Evolutionary conservation across 2,113 vertebrate species (phyloP), one percentile per base, ranked within the genome.

Genomic region (Tachysurus vachellii): DNA sequence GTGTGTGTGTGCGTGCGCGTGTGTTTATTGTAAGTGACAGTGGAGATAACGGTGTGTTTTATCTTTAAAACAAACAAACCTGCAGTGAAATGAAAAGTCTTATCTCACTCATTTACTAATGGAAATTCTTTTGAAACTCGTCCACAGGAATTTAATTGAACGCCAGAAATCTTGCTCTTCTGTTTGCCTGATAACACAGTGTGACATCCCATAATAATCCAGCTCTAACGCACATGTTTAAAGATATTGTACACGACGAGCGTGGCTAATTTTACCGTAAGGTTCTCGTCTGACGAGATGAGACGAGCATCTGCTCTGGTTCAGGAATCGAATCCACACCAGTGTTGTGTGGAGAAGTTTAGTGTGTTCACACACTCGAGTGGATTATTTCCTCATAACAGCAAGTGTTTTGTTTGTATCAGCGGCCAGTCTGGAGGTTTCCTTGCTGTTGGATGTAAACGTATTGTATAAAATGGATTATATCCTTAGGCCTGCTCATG

Each of bases 21-120:
- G 80, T 64, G 36, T n/a, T 12, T 64, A 13, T 28, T 53, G 44
- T 31, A 28, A 26, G 62, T 54, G 77, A 4, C 28, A 36, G 82
- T 70, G 21, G 26, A 83, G 82, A 83, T 83, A 54, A 70, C 62
- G 23, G 2, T n/a, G 82, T 53, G 44, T 83, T 66, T 83, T 53
- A 68, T 83, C 82, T 83, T 68, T 21, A 83, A 83, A 47, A 28
- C 44, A 83, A 83, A 70, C 62, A 83, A 50, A 36, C 62, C 62
- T 36, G 17, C 81, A 83, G 64, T 70, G 82, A 83, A 83, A 83
- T 83, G 82, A 54, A 83, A 70, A 82, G 82, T 53, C 82, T 83
- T 83, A 83, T 83, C 82, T 0, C 61, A 10, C 23, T 50, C 44
- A 68, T 83, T 83, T 83, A 31, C 82, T 31, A 64, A 82, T 64